Percentiles rank a stretch among this genome's conserved stretches.
These are phyloP conservation scores for Drosophila pallidifrons DNA, from an alignment of 1,140 invertebrate species.

Conservation along the genomic window DNA sequence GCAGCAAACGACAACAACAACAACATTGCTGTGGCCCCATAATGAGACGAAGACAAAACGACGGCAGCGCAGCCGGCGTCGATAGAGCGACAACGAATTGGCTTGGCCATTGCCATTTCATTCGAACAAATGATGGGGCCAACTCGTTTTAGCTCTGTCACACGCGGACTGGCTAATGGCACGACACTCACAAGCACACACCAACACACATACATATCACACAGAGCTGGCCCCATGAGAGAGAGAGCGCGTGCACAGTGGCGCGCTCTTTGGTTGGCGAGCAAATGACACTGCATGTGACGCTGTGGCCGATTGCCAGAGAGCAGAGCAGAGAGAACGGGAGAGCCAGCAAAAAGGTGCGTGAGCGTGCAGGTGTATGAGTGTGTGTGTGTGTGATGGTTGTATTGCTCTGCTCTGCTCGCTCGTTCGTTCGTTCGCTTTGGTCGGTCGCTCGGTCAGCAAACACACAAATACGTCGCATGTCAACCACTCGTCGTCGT, in stretches of 20 bases:
- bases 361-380: constrained; percentile 46
- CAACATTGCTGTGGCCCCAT: constrained; percentile 38
- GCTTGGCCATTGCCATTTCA: constrained; percentile 75
- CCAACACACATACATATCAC: constrained; percentile 5
- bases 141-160: constrained; percentile 76
- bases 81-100: constrained; percentile 50
- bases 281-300: constrained; percentile 48
- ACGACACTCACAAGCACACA: constrained; percentile 50
- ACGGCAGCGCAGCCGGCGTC: constrained; percentile 37
- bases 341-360: constrained; percentile 42
- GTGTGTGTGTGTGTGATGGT: constrained; percentile 13
- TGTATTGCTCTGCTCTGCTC: constrained; percentile 20
- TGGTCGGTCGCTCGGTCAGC: constrained; percentile 43
- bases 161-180: constrained; percentile 67
- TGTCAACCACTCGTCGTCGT: constrained; percentile 66
- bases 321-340: background rate
- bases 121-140: constrained; percentile 59
- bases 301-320: constrained; percentile 27
- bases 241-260: constrained; percentile 35
- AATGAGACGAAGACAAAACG: constrained; percentile 59
- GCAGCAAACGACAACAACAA: constrained; percentile 30
- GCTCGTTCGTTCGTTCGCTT: constrained; percentile 22
- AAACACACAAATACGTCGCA: constrained; percentile 71
- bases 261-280: constrained; percentile 67
- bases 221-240: constrained; percentile 38